A percentile compares a stretch with the other conserved stretches of the same genome.
Conservation (phyloP, 2,797 vertebrate species). For the Sebastes umbrosus region DNA sequence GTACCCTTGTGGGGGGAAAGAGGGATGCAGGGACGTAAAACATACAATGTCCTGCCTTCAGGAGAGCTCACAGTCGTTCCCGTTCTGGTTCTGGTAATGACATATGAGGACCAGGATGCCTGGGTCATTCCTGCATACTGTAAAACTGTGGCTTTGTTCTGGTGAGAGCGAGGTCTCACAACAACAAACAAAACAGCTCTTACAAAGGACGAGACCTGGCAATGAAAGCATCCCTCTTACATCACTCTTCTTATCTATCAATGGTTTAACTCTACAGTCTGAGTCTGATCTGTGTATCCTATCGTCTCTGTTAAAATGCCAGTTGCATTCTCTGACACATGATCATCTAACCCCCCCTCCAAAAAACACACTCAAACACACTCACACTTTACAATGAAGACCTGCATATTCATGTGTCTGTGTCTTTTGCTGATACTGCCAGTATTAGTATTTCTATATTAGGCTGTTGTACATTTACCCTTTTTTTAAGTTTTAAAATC, state of each 20-base stretch:
- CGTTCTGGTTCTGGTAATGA: background rate
- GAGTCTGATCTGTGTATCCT: background rate
- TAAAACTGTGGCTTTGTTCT: background rate
- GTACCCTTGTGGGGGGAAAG: slow-evolving; percentile 75
- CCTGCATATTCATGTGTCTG: background rate
- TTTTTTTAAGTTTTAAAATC: background rate
- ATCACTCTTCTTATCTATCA: background rate
- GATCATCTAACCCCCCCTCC: background rate
- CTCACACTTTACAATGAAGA: background rate
- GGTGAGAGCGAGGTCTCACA: background rate
- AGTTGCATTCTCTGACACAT: slow-evolving; percentile 47
- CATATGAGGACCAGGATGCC: background rate
- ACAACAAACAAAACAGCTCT: background rate
- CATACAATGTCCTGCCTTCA: slow-evolving; percentile 73
- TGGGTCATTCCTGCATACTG: background rate
- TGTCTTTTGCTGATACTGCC: background rate
- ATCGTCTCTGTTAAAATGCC: slow-evolving; percentile 51
- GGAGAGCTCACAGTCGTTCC: slow-evolving; percentile 24
- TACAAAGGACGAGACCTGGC: background rate
- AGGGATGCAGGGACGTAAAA: slow-evolving; percentile 49
- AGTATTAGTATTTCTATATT: background rate
- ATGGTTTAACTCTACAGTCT: background rate
- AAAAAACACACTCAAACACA: slow-evolving; percentile 14
- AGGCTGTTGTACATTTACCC: background rate
- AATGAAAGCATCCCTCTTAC: background rate